These are phyloP conservation scores for Dione vanillae DNA, from an alignment of 2,888 invertebrate genomes.

Conservation along the genomic window DNA sequence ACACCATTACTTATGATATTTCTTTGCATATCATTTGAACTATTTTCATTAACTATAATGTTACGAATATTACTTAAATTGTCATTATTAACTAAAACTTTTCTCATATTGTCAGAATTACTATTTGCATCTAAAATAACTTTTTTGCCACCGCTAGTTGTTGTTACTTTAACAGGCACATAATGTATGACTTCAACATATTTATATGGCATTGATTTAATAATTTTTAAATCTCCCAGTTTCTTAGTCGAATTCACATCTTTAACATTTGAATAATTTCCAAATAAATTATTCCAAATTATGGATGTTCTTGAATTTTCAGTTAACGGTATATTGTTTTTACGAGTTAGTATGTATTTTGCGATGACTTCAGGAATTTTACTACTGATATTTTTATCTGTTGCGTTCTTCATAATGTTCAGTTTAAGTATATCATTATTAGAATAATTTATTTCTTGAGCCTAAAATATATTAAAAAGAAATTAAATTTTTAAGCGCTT, in stretches of 20 bases:
- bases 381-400: background rate
- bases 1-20: background rate
- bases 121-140: constrained; percentile 1
- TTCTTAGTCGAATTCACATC: background rate
- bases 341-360: constrained; percentile 9
- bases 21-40: background rate
- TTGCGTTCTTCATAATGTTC: background rate
- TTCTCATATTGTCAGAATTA: background rate
- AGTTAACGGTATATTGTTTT: background rate
- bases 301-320: background rate
- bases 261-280: background rate
- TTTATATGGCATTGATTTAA: constrained; percentile 4
- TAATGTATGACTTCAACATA: constrained; percentile 10
- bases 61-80: background rate
- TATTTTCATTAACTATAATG: background rate
- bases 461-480: background rate
- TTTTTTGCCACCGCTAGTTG: background rate
- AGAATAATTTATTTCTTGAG: background rate
- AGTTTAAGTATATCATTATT: background rate
- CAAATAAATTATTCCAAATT: background rate
- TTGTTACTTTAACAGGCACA: background rate
- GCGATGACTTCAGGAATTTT: constrained; percentile 1
- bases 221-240: background rate
- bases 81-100: background rate
- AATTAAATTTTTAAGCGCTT: too few relatives aligned